These are phyloP conservation scores for Plotosus lineatus DNA, from an alignment of 2,113 vertebrate genomes.

Conservation along the genomic window DNA sequence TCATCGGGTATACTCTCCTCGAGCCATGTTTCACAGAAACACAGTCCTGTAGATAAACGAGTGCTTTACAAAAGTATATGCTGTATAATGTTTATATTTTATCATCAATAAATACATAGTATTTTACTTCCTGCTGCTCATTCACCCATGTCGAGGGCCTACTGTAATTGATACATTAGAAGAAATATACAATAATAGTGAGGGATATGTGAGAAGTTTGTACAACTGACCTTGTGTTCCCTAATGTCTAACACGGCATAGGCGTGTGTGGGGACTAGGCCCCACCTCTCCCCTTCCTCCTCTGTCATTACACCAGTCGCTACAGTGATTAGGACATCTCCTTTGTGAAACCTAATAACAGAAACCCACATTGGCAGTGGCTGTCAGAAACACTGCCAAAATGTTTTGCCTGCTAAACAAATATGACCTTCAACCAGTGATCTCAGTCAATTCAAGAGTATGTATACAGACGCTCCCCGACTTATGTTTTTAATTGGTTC, in stretches of 20 bases:
- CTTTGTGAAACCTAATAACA: constrained; percentile 87
- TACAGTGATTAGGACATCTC: constrained; percentile 93
- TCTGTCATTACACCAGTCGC: constrained; percentile 97
- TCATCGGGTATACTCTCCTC: too few relatives aligned
- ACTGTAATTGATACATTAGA: background rate
- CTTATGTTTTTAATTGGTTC: too few relatives aligned
- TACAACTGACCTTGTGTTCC: constrained; percentile 84
- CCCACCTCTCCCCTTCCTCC: constrained; percentile 94
- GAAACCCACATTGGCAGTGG: background rate
- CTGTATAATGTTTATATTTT: too few relatives aligned
- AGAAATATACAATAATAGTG: background rate
- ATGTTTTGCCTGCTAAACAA: background rate
- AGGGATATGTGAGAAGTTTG: background rate
- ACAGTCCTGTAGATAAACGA: too few relatives aligned
- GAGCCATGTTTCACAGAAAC: too few relatives aligned
- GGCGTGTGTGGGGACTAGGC: constrained; percentile 95
- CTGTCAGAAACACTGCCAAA: background rate
- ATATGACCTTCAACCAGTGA: background rate
- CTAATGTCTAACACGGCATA: constrained; percentile 96
- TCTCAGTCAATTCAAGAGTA: background rate
- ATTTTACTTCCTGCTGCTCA: too few relatives aligned
- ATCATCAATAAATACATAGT: too few relatives aligned
- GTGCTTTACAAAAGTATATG: too few relatives aligned
- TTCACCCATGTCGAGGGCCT: too few relatives aligned
- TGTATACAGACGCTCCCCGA: too few relatives aligned